Percentiles rank a stretch among this genome's conserved stretches.
phyloP scores from a whole-genome alignment of 92 coral and sea anemone genomes.

The Desmophyllum pertusum region DNA sequence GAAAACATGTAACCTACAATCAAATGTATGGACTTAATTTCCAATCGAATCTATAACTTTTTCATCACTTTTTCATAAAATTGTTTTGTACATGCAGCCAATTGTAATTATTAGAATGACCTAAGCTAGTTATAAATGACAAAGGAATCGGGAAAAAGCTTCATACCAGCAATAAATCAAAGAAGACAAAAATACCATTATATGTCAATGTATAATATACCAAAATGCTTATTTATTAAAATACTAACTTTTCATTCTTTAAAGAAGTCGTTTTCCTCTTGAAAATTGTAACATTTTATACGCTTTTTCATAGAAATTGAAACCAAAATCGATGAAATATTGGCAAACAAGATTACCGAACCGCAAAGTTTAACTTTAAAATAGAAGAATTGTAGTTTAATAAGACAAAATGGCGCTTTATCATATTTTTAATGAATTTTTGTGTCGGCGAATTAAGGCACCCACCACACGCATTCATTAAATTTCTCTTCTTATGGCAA shows the following conservation, averaged over 20 bases:
- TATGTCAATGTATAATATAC: neutral
- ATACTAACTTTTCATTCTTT: neutral
- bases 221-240: neutral
- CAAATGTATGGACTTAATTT: too few species aligned
- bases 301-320: constrained; percentile 7
- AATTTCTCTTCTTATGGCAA: neutral
- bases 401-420: neutral
- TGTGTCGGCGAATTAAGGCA: neutral
- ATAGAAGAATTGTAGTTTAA: neutral
- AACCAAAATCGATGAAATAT: neutral
- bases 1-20: too few species aligned
- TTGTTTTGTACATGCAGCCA: neutral
- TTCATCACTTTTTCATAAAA: neutral
- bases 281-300: too few species aligned
- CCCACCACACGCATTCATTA: neutral
- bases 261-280: neutral
- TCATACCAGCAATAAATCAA: neutral
- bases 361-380: constrained; percentile 22
- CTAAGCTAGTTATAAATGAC: too few species aligned
- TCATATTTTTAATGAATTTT: constrained; percentile 19
- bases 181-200: too few species aligned
- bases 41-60: too few species aligned
- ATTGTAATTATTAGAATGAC: too few species aligned
- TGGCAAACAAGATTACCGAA: constrained; percentile 3
- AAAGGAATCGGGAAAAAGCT: neutral